phyloP scores from a whole-genome alignment of 2,888 invertebrate species.

The Ornithoptera alexandrae region DNA sequence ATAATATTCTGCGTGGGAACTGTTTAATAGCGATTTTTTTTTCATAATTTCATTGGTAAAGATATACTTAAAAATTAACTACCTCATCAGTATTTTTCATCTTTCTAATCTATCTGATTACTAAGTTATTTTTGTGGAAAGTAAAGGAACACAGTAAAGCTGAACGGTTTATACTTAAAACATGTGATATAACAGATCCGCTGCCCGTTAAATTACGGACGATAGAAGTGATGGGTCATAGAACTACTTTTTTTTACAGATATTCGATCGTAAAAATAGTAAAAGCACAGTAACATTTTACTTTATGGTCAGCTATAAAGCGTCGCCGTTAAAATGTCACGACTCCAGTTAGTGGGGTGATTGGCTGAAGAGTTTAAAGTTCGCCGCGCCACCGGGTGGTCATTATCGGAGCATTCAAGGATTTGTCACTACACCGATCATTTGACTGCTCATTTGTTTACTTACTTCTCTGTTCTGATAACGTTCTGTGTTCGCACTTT shows the following conservation, averaged over 20 bases:
- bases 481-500: neutral
- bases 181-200: neutral
- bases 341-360: slow-evolving; percentile 35
- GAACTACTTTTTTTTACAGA: slow-evolving; percentile 11
- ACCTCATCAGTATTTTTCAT: too few relatives aligned
- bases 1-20: too few relatives aligned
- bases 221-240: slow-evolving; percentile 3
- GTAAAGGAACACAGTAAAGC: slow-evolving; percentile 2
- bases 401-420: slow-evolving; percentile 37
- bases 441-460: slow-evolving; percentile 36
- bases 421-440: slow-evolving; percentile 38
- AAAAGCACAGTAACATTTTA: slow-evolving; percentile 34
- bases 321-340: slow-evolving; percentile 41
- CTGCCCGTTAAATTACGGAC: slow-evolving; percentile 13
- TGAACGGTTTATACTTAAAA: slow-evolving; percentile 4
- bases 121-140: neutral
- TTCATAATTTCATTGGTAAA: too few relatives aligned
- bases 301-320: slow-evolving; percentile 40
- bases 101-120: neutral
- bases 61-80: too few relatives aligned
- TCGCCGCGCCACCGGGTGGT: slow-evolving; percentile 43
- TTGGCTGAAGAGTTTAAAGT: slow-evolving; percentile 41
- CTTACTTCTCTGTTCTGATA: neutral
- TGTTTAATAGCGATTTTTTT: too few relatives aligned
- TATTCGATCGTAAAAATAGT: slow-evolving; percentile 27